Evolutionary conservation across 2,113 vertebrate genomes (phyloP).

Genomic region (Arvicanthis niloticus): DNA sequence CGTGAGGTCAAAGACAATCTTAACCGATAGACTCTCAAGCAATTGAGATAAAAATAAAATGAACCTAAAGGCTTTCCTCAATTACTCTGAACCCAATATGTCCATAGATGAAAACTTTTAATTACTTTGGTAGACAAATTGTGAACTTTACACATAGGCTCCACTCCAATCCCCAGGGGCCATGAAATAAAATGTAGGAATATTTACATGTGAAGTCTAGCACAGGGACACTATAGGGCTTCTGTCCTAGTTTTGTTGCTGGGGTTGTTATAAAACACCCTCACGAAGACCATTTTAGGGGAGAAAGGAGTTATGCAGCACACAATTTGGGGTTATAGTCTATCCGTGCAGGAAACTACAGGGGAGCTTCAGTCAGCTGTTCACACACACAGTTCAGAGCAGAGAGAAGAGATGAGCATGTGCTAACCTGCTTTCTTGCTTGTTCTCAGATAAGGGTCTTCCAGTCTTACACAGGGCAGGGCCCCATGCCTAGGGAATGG

Average conservation of each 20-base stretch:
- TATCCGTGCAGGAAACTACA: neutral
- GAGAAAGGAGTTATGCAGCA: neutral
- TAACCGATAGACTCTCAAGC: neutral
- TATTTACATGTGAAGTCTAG: neutral
- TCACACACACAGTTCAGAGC: no score
- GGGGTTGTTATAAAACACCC: neutral
- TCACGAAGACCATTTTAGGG: neutral
- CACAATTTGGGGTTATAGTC: no score
- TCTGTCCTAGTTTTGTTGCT: neutral
- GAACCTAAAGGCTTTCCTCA: neutral
- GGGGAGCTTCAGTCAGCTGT: neutral
- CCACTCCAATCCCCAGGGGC: neutral
- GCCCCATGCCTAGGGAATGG: neutral
- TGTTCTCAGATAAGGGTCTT: no score
- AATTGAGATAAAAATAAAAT: constrained; percentile 13
- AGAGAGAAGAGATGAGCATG: neutral
- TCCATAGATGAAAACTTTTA: neutral
- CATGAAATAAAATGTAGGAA: neutral
- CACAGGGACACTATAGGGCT: neutral
- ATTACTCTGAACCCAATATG: neutral
- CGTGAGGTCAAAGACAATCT: neutral
- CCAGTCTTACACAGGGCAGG: neutral
- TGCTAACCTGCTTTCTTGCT: neutral
- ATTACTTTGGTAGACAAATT: neutral
- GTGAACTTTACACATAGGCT: neutral